These are phyloP conservation scores for Trisateles emortualis DNA, from an alignment of 2,888 invertebrate species.

Conservation along the genomic window DNA sequence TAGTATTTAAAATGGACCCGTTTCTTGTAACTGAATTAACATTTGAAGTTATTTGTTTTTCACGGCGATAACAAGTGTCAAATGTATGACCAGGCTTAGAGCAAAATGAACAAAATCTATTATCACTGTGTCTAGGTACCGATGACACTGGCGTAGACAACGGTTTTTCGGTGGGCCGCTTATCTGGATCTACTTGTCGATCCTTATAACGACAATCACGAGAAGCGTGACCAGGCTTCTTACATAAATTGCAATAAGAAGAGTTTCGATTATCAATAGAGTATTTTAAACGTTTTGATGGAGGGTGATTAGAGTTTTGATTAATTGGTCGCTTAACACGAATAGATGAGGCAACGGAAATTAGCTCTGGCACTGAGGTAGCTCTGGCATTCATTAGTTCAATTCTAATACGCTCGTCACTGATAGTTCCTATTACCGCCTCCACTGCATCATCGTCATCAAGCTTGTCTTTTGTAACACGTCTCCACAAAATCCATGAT, in stretches of 20 bases:
- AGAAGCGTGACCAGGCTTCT: not conserved
- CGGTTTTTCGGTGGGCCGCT: not conserved
- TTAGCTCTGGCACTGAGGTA: no score
- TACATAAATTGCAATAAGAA: slow-evolving; percentile 1
- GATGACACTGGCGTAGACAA: not conserved
- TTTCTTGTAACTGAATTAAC: not conserved
- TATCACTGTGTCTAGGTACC: not conserved
- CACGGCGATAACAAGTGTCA: not conserved
- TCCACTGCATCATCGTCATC: slow-evolving; percentile 40
- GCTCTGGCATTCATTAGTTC: slow-evolving; percentile 43
- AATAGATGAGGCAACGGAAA: slow-evolving; percentile 6
- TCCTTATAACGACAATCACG: not conserved
- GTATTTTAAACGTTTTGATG: not conserved
- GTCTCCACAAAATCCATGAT: slow-evolving; percentile 47
- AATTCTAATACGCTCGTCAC: slow-evolving; percentile 42
- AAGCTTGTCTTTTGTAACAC: slow-evolving; percentile 45
- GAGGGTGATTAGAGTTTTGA: no score
- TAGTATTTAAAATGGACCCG: not conserved
- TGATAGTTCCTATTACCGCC: slow-evolving; percentile 47
- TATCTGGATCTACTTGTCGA: not conserved
- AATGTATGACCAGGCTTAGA: not conserved
- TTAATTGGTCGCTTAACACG: not conserved
- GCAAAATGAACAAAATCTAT: not conserved
- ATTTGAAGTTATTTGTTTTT: not conserved
- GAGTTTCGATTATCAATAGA: not conserved